A percentile compares a stretch with the other conserved stretches of the same genome.
phyloP scores from a whole-genome alignment of 1,140 invertebrate genomes.

The Tetragonula clypearis region DNA sequence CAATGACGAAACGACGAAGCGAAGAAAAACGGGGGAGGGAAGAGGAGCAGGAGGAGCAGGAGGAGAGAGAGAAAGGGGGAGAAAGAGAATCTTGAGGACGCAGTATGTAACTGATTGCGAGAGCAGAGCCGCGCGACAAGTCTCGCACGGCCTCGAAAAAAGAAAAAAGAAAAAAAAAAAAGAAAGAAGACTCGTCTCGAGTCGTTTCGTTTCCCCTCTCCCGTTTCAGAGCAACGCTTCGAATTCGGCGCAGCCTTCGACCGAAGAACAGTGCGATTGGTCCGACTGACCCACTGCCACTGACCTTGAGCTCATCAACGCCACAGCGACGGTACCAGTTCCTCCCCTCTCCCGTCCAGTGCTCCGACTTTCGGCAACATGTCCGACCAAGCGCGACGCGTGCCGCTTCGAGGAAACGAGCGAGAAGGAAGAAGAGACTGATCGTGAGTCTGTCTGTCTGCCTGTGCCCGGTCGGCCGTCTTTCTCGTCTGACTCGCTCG shows the following conservation, averaged over 20 bases:
- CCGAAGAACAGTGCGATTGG: conserved; percentile 62
- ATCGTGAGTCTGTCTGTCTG: neutral
- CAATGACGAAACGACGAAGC: neutral
- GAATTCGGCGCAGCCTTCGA: conserved; percentile 65
- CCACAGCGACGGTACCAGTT: conserved; percentile 53
- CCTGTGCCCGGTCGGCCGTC: neutral
- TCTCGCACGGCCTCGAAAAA: too few species aligned
- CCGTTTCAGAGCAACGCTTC: neutral
- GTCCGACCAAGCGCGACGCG: neutral
- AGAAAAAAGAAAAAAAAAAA: too few species aligned
- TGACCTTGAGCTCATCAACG: conserved; percentile 73
- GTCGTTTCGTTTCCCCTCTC: conserved; percentile 22
- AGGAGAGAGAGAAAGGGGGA: too few species aligned
- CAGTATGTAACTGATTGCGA: too few species aligned
- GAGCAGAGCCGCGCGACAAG: too few species aligned
- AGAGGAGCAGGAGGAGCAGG: too few species aligned
- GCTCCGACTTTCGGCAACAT: conserved; percentile 68
- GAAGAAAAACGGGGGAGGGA: neutral
- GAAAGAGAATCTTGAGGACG: neutral
- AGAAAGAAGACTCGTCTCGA: neutral
- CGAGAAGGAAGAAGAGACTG: conserved; percentile 24
- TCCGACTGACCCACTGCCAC: conserved; percentile 76
- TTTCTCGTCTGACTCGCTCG: too few species aligned
- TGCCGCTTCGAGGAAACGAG: conserved; percentile 1
- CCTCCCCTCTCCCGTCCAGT: neutral